These are phyloP conservation scores for Scaptomyza graminum DNA, from an alignment of 1,140 invertebrate species.

Conservation along the genomic window DNA sequence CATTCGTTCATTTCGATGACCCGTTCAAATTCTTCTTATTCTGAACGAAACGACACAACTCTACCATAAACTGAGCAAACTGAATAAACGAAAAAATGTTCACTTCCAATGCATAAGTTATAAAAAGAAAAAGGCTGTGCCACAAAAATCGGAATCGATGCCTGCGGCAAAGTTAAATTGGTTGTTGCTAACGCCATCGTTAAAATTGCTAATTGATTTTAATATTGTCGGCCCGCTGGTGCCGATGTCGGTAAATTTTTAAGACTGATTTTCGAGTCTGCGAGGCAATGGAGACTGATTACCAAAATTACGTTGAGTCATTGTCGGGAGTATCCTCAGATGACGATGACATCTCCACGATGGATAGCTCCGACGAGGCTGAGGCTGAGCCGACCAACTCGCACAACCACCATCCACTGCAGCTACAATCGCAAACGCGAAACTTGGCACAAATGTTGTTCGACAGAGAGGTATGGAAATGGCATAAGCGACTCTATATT, in stretches of 20 bases:
- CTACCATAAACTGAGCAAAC: slow-evolving; percentile 35
- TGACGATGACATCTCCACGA: slow-evolving; percentile 71
- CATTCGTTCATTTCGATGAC: no score
- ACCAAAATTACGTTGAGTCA: slow-evolving; percentile 68
- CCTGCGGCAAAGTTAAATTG: neutral
- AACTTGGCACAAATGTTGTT: slow-evolving; percentile 70
- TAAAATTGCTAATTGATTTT: slow-evolving; percentile 14
- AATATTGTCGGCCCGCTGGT: slow-evolving; percentile 7
- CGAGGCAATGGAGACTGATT: slow-evolving; percentile 69
- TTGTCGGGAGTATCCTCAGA: slow-evolving; percentile 75
- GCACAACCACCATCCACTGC: slow-evolving; percentile 14
- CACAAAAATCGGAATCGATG: slow-evolving; percentile 31
- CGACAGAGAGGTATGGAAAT: slow-evolving; percentile 68
- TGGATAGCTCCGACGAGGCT: slow-evolving; percentile 72
- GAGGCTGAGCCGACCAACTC: slow-evolving; percentile 54
- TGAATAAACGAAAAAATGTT: slow-evolving; percentile 38
- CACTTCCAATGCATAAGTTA: slow-evolving; percentile 31
- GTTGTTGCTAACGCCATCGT: slow-evolving; percentile 18
- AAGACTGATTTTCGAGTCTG: slow-evolving; percentile 65
- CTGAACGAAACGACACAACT: no score
- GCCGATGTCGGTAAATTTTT: slow-evolving; percentile 38
- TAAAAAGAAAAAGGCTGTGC: slow-evolving; percentile 30
- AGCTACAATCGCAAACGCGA: slow-evolving; percentile 45
- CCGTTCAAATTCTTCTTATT: no score
- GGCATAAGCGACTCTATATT: neutral